Evolutionary conservation across 2,113 vertebrate species (phyloP).

Genomic region (Seriola rivoliana): DNA sequence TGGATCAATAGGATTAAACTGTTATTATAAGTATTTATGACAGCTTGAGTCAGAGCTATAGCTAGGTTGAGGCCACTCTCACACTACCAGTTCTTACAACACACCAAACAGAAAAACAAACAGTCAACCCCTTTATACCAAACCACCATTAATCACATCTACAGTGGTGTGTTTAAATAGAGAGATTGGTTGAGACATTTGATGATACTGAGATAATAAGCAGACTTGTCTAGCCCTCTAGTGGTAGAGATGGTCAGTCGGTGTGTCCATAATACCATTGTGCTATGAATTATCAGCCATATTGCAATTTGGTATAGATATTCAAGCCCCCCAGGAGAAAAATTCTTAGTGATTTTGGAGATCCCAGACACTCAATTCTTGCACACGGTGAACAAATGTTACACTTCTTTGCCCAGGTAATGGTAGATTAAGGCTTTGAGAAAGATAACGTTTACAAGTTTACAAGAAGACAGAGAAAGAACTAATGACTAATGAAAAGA

Average conservation of each 20-base stretch:
- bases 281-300: not conserved
- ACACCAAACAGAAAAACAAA: not conserved
- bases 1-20: conserved; percentile 73
- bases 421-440: not conserved
- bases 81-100: not conserved
- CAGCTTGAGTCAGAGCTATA: conserved; percentile 55
- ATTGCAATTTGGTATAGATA: not conserved
- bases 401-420: not conserved
- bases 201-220: not conserved
- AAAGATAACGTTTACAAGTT: not conserved
- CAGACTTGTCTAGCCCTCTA: not conserved
- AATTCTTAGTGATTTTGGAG: not conserved
- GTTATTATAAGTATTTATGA: conserved; percentile 69
- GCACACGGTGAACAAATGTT: not conserved
- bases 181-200: not conserved
- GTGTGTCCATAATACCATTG: not conserved
- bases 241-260: not conserved
- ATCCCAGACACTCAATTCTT: not conserved
- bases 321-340: not conserved
- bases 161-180: not conserved
- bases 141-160: not conserved
- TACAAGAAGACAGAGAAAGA: not conserved
- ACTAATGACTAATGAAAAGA: conserved; percentile 27
- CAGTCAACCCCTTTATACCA: not conserved
- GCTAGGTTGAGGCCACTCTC: conserved; percentile 22